Base-by-base conservation (phyloP, 2,888 invertebrate species). In the Andrena chrysosceles region DNA sequence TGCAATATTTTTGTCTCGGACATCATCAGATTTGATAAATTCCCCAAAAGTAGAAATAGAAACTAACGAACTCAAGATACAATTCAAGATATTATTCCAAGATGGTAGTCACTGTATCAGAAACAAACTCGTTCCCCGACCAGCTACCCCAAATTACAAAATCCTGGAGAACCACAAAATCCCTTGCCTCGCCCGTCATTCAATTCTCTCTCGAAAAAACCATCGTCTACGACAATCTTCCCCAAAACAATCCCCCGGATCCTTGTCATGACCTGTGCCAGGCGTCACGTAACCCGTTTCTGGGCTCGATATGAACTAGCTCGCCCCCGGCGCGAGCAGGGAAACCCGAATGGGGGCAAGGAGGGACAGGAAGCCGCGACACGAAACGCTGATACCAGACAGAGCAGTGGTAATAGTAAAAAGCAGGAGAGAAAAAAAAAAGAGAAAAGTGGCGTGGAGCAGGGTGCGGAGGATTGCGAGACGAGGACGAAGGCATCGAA, bases 351-450 rank as follows among this genome's bases (percentile, higher is more conserved):
- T 1, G 20, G 16, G 16, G 20, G 23, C 56, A 48, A 70, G 49
- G 29, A 33, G 35, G 49, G 66, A 52, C 42, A 29, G 26, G 20
- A 67, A 48, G 71, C 62, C 78, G 35, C 76, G 67, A 81, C 73
- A 67, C 66, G 66, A 74, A 79, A 79, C 71, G 52, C 66, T 72
- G 73, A 74, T 79, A 73, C 64, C 79, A 77, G 72, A 77, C 77
- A 68, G 56, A 56, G 60, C 74, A 35, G 23, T 60, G 81, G 35
- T 69, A 81, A 69, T 72, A 69, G 59, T 59, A 75, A 79, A 82
- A 42, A 42, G 42, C 42, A 42, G 42, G 42, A 42, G 42, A 42
- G 42, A 16, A 4, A 42, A 42, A 42, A 42, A 42, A 13, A 42
- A 5, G 13, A 13, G 42, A 42, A 82, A 81, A 76, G 74, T 68